These are phyloP conservation scores for Pogoniulus pusillus DNA, from an alignment of 2,797 vertebrate species.

Conservation along the genomic window DNA sequence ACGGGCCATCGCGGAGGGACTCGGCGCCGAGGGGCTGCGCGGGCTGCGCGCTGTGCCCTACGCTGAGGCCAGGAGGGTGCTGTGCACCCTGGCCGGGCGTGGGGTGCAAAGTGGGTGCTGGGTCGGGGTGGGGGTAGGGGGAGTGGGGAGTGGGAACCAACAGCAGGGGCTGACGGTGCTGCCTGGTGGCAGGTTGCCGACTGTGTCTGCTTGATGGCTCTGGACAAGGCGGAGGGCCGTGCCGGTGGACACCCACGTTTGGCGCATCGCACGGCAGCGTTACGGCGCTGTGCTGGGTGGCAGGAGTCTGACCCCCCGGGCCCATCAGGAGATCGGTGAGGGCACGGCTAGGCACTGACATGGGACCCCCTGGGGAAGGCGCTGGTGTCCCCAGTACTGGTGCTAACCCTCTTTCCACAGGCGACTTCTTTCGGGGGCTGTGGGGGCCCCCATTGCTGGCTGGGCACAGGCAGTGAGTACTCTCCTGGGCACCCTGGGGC, in stretches of 20 bases:
- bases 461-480: constrained; percentile 84
- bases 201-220: constrained; percentile 92
- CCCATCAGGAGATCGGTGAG: constrained; percentile 88
- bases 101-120: constrained; percentile 84
- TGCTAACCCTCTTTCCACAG: constrained; percentile 61
- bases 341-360: fast-evolving
- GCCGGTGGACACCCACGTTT: constrained; percentile 92
- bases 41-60: constrained; percentile 81
- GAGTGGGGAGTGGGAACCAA: fast-evolving
- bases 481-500: fast-evolving
- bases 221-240: constrained; percentile 90
- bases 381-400: fast-evolving
- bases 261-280: constrained; percentile 91
- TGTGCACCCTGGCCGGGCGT: constrained; percentile 89
- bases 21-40: constrained; percentile 81
- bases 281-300: constrained; percentile 77
- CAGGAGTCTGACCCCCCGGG: constrained; percentile 85
- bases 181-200: constrained; percentile 85
- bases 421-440: constrained; percentile 82
- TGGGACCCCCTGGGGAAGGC: neutral
- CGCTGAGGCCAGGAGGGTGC: constrained; percentile 80
- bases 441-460: constrained; percentile 84
- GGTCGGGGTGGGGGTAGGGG: fast-evolving
- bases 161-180: fast-evolving
- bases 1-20: constrained; percentile 77